phyloP scores from a whole-genome alignment of 2,113 vertebrate species.

The Ceratotherium simum region DNA sequence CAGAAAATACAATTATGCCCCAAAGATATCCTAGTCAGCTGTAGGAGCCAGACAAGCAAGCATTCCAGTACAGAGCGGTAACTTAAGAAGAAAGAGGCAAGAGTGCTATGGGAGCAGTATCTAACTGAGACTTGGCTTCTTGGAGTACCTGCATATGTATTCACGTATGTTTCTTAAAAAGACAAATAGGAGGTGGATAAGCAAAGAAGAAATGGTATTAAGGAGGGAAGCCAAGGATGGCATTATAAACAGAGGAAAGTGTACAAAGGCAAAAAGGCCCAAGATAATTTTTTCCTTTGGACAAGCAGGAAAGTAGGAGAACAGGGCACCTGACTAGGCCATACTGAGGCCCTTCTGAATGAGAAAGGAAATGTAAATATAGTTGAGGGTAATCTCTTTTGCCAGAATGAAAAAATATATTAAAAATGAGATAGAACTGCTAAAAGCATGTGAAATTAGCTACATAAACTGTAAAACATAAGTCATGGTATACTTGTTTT shows the following conservation, averaged over 20 bases:
- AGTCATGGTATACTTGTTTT: background rate
- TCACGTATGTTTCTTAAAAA: constrained; percentile 28
- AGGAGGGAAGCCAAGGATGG: background rate
- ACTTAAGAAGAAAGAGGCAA: background rate
- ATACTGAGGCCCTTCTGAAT: background rate
- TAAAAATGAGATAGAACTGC: background rate
- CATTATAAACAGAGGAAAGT: background rate
- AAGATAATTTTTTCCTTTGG: background rate
- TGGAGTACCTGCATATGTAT: background rate
- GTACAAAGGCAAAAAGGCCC: background rate
- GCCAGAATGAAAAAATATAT: constrained; percentile 41
- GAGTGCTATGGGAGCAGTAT: background rate
- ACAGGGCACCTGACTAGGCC: background rate
- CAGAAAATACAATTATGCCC: background rate
- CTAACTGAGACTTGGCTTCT: background rate
- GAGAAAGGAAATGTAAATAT: background rate
- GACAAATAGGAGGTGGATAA: background rate
- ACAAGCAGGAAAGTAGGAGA: background rate
- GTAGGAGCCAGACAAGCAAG: background rate
- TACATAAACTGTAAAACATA: constrained; percentile 2
- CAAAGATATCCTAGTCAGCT: background rate
- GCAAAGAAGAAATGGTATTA: background rate
- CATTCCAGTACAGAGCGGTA: background rate
- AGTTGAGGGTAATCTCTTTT: background rate
- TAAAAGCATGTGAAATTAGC: constrained; percentile 1